A percentile compares a stretch with the other conserved stretches of the same genome.
Conservation (phyloP, 2,888 invertebrate genomes). For the Lasioglossum lativentre region DNA sequence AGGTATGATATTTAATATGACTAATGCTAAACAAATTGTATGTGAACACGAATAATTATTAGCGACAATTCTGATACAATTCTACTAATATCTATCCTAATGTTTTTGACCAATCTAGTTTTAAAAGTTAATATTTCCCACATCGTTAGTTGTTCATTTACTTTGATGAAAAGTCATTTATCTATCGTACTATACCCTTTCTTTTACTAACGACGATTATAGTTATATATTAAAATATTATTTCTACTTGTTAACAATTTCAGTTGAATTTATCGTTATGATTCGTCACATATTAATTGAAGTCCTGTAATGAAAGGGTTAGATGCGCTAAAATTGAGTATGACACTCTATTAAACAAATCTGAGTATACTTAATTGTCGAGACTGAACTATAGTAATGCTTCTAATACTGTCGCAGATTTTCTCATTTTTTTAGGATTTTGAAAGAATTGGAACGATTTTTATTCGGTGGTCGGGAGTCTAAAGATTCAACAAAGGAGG, state of each 20-base stretch:
- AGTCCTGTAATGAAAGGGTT: background rate
- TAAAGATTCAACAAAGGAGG: no score
- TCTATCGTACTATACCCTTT: background rate
- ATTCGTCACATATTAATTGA: background rate
- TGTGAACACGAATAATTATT: background rate
- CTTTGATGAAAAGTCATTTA: background rate
- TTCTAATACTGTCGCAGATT: background rate
- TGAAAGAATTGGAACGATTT: no score
- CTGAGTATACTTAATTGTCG: background rate
- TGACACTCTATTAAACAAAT: background rate
- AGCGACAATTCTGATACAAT: background rate
- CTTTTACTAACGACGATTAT: background rate
- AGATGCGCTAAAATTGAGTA: conserved; percentile 1
- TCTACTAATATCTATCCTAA: background rate
- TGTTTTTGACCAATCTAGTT: background rate
- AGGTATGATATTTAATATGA: background rate
- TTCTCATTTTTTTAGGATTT: background rate
- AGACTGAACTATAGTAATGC: background rate
- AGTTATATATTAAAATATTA: background rate
- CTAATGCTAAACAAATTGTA: background rate
- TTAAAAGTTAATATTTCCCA: background rate
- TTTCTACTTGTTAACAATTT: background rate
- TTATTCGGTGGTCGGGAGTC: no score
- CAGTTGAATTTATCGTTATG: background rate
- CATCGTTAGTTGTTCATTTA: background rate